Conservation (phyloP, 2,888 invertebrate genomes). For the Scotopteryx bipunctaria region DNA sequence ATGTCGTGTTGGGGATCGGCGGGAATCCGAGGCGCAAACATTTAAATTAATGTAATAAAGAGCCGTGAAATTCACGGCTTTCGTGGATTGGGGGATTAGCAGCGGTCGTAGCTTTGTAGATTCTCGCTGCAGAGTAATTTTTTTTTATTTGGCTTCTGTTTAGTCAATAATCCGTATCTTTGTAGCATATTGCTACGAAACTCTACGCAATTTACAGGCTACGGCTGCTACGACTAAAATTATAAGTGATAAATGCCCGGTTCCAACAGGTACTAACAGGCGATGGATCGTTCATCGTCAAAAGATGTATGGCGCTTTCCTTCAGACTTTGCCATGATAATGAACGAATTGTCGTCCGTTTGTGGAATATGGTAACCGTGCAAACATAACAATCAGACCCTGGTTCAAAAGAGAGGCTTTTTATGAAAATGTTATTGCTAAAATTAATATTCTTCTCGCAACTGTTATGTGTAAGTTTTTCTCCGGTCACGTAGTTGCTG, state of each 20-base stretch:
- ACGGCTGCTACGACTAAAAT: background rate
- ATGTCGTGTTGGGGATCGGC: slow-evolving; percentile 48
- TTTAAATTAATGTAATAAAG: slow-evolving; percentile 83
- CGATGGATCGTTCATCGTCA: no score
- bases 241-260: background rate
- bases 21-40: slow-evolving; percentile 70
- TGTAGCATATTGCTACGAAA: slow-evolving; percentile 15
- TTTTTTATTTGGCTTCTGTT: slow-evolving; percentile 2
- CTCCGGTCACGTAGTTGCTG: slow-evolving; percentile 39
- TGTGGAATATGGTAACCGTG: no score
- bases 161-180: slow-evolving; percentile 18
- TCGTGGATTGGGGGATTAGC: slow-evolving; percentile 51
- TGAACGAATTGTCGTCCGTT: no score
- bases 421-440: no score
- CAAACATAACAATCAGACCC: no score
- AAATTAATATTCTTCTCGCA: slow-evolving; percentile 28
- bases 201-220: background rate
- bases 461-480: slow-evolving; percentile 31
- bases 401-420: no score
- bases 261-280: no score
- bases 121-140: slow-evolving; percentile 23
- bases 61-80: slow-evolving; percentile 75
- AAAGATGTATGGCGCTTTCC: no score
- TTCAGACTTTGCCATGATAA: no score
- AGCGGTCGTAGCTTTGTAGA: slow-evolving; percentile 41